Evolutionary conservation across 2,113 vertebrate species (phyloP), one percentile per base, ranked within the genome.

Genomic region (Struthidea cinerea): DNA sequence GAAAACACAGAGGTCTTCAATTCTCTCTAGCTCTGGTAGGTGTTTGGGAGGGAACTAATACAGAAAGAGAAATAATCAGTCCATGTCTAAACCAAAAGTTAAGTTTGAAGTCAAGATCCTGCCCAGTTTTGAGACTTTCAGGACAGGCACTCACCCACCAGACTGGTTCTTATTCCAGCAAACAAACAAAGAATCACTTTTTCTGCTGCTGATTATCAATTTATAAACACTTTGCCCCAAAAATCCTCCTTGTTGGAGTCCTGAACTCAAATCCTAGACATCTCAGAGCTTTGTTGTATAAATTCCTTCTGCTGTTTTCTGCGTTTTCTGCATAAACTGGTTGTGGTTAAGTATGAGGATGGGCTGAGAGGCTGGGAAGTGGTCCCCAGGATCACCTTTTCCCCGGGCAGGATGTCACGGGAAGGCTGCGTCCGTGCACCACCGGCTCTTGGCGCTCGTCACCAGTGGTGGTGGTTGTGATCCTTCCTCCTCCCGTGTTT

Each of bases 401-500:
- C 60, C 35, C 22, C 23, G 35, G 20, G 2, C 5, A 19, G 74
- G 47, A 7, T 16, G 8, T 47, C 52, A 6, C 2, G 0, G 59
- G 74, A 18, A 19, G 35, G 22, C 6, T 8, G 39, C 16, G 35
- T 22, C 21, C 19, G 0, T 0, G 42, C 27, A 3, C 83, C 80
- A 2, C 21, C 2, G 14, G 16, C 35, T 44, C 56, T 7, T 1
- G 1, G 30, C 4, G 1, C 4, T 0, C 7, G 44, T 59, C 71
- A 4, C 50, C 17, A 0, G 16, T 1, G 39, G 2, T 13, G 42
- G 12, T 35, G 56, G 28, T 13, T 37, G 22, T 1, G 16, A 10
- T 26, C 56, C 83, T 74, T 78, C 41, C 13, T n/a, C 41, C 23
- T 28, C 44, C n/a, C 4, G 9, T 11, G 2, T 41, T 49, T 7